Base-by-base conservation (phyloP, 1,140 invertebrate genomes). In the Nasonia longicornis region DNA sequence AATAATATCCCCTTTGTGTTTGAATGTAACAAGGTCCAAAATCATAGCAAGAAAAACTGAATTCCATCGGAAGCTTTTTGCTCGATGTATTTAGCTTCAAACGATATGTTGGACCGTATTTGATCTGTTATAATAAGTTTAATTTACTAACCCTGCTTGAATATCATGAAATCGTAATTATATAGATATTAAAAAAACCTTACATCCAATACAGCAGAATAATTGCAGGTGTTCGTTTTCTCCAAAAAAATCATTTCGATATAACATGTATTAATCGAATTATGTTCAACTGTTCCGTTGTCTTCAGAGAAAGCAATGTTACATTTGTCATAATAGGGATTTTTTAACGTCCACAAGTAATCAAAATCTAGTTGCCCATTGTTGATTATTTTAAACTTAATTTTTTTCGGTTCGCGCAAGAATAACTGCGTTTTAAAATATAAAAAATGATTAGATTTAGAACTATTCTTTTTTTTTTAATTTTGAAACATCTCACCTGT, bases 1-100 rank as follows among this genome's bases (percentile, higher is more conserved):
- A 88, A 26, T 83, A 83, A 11, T 79, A 45, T 7, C 82, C 83
- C 10, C 83, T 78, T 22, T 81, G 74, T n/a, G 86, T 76, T 83
- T 89, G 87, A 35, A 91, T 82, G 67, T 91, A 87, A 79, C 90
- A 91, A 20, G 86, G 82, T 3, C 91, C 91, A 86, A 92, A 92
- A 82, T 92, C 84, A 70, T 89, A 88, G 35, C 84, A 80, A 29
- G 64, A 77, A 77, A 91, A 90, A 52, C 87, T 91, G 74, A 92
- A 91, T 35, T 87, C 85, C 38, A 88, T 73, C 2, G 82, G 77
- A 0, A 87, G 73, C 69, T 84, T 85, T 52, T 81, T 86, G 0
- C 85, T 87, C 2, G 71, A 82, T 14, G 87, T 88, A 75, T 85
- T 88, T 0, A 91, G 66, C 35, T 86, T 76, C 16, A 92, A 80